A percentile compares a stretch with the other conserved stretches of the same genome.
phyloP scores from a whole-genome alignment of 2,888 invertebrate genomes.

The Aradus depressus region DNA sequence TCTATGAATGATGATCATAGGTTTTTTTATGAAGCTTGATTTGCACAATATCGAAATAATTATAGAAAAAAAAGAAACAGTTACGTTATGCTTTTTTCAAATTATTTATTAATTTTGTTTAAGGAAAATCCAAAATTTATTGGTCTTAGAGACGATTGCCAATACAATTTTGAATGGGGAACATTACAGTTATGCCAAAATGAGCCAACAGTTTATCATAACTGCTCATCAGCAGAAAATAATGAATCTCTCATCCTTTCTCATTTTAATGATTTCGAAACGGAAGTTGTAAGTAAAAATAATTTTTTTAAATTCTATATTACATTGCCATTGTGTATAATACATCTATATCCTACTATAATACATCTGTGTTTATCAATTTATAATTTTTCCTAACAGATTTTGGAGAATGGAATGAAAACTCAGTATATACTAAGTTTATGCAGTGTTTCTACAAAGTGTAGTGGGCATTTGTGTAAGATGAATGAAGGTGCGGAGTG shows the following conservation, averaged over 20 bases:
- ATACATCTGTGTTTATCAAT: too few relatives aligned
- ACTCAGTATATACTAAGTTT: slow-evolving; percentile 2
- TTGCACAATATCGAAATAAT: too few relatives aligned
- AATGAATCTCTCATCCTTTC: background rate
- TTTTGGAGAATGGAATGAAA: background rate
- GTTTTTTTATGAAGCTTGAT: too few relatives aligned
- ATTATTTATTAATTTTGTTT: background rate
- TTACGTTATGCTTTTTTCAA: background rate
- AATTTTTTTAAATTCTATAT: background rate
- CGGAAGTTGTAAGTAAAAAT: background rate
- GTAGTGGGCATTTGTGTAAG: slow-evolving; percentile 11
- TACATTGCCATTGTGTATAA: background rate
- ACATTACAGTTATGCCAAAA: slow-evolving; percentile 2
- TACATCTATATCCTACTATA: too few relatives aligned
- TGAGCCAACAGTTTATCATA: background rate
- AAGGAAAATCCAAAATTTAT: background rate
- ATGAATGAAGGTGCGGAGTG: background rate
- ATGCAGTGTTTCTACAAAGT: background rate
- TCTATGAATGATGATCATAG: too few relatives aligned
- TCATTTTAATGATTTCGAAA: background rate
- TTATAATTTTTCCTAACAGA: too few relatives aligned
- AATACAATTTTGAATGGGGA: slow-evolving; percentile 11
- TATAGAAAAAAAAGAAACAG: background rate
- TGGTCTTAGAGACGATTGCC: slow-evolving; percentile 1
- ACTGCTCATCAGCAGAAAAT: background rate